Evolutionary conservation across 1,140 invertebrate species (phyloP), one percentile per base, ranked within the genome.

Genomic region (Trichoplusia ni): DNA sequence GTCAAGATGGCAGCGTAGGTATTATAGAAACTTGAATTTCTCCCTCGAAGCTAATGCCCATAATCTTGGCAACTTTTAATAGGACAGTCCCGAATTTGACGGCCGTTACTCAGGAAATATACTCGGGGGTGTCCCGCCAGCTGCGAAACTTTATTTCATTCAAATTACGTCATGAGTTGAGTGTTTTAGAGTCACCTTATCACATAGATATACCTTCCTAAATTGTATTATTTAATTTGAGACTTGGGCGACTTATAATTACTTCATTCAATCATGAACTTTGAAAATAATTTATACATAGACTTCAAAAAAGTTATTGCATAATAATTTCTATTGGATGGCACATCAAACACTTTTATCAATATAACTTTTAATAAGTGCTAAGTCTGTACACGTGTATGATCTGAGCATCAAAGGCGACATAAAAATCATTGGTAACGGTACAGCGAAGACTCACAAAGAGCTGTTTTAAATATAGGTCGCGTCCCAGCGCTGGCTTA

Each of bases 61-160:
- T 86, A 88, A 88, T 88, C 82, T 84, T 84, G 70, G 75, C 75
- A 88, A 88, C 83, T 88, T 88, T 88, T 88, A 88, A 88, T 88
- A 86, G 85, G 82, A 79, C 82, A 75, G 71, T 51, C 75, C 78
- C 79, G 67, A 82, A 84, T 86, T 85, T 86, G 82, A 84, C 78
- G 82, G 83, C 69, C 73, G 75, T 88, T 88, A 85, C 81, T 84
- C 81, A 82, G 75, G 78, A 79, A 82, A 83, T 82, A 79, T 83
- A 82, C 71, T 69, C 59, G 13, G 56, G 73, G 69, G 64, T 69
- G 66, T 58, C 59, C 71, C 72, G 40, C 62, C 71, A 76, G 74
- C 79, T 75, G 70, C 40, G 64, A 56, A 68, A 73, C 62, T 85
- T 80, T 71, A 78, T 60, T 46, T 60, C 42, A 35, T 82, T 79